Evolutionary conservation across 2,113 vertebrate genomes (phyloP), one percentile per base, ranked within the genome.

Genomic region (Muntiacus reevesi): DNA sequence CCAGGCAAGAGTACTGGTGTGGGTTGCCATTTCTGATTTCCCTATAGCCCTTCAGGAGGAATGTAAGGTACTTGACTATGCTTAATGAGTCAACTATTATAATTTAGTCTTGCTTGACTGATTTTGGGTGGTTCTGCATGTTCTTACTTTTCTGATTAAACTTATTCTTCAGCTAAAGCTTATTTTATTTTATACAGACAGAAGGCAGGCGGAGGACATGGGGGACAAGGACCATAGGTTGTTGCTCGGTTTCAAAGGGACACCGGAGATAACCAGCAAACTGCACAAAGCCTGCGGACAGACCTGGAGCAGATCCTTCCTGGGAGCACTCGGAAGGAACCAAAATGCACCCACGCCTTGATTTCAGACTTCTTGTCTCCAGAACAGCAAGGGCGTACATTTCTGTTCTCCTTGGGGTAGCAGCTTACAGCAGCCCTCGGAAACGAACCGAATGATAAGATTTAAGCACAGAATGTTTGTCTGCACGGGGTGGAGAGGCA

Each of bases 391-490:
- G 40, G 43, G 28, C 21, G 6, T 3, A 6, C 1, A 36, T 57
- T 28, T 71, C 30, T 57, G 36, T n/a, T 2, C 17, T 6, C 14
- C 6, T 4, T 8, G 25, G 52, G 25, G n/a, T 7, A 13, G 7
- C 27, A 9, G 28, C 2, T 36, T n/a, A 17, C 21, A 17, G 30
- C 43, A 19, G 55, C 43, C 74, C 30, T n/a, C 11, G 21, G 30
- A 28, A 13, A 28, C 0, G 1, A 33, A 47, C 6, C 1, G 30
- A 28, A 14, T 1, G 14, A 13, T 6, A 60, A 52, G 6, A 12
- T 43, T 25, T 33, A 43, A 67, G 47, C n/a, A 43, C 0, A 23
- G 57, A 43, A 33, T 11, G 17, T 2, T 16, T 33, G 30, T 82
- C 33, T 36, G 45, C 2, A 1, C 2, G 6, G 2, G 10, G 6